phyloP scores from a whole-genome alignment of 2,888 invertebrate species.

The Athrips mouffetella region DNA sequence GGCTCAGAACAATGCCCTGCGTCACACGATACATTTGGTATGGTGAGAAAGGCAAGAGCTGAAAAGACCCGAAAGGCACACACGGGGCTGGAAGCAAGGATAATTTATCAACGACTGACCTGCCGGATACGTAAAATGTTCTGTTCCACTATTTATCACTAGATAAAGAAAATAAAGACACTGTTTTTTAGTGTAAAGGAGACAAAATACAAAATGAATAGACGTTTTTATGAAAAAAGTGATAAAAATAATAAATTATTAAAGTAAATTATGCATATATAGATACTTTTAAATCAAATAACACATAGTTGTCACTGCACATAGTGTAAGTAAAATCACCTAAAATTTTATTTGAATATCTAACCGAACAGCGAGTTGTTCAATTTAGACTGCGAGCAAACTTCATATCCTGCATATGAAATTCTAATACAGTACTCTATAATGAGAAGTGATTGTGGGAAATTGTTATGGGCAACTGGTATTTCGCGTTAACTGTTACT shows the following conservation, averaged over 20 bases:
- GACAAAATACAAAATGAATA: neutral
- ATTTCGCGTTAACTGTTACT: no score
- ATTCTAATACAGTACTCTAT: no score
- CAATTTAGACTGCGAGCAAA: no score
- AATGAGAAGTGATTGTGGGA: no score
- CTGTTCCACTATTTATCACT: neutral
- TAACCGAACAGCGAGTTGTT: no score
- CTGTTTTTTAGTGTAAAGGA: neutral
- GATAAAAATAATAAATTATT: no score
- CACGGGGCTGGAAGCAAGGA: neutral
- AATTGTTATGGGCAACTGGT: no score
- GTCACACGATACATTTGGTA: neutral
- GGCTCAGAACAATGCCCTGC: no score
- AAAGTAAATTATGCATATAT: neutral
- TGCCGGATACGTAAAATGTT: slow-evolving; percentile 3
- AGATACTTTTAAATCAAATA: neutral
- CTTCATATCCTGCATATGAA: no score
- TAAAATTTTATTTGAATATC: no score
- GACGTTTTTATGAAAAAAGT: neutral
- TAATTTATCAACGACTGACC: neutral
- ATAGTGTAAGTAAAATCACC: no score
- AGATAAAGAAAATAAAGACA: neutral
- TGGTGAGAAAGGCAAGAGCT: neutral
- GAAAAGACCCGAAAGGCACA: neutral
- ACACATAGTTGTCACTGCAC: no score